phyloP scores from a whole-genome alignment of 2,888 invertebrate genomes.

The Onchidella celtica region DNA sequence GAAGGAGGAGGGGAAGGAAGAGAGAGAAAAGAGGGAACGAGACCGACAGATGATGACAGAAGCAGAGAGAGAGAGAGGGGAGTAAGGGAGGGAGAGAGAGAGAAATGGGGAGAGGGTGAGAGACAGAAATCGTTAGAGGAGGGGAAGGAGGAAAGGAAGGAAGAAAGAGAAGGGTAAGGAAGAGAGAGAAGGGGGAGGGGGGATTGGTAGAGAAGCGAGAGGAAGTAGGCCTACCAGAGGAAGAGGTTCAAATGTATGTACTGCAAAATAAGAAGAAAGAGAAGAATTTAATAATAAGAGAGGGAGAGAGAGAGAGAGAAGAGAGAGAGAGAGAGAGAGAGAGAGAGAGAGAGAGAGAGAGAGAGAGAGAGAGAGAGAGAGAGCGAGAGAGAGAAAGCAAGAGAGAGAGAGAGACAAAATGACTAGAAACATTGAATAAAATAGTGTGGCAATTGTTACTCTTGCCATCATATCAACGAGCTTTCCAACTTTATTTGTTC shows the following conservation, averaged over 20 bases:
- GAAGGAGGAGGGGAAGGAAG: not conserved
- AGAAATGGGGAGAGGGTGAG: no score
- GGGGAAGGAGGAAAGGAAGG: not conserved
- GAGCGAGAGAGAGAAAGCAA: no score
- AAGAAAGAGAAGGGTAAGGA: not conserved
- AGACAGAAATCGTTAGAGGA: not conserved
- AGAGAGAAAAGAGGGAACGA: not conserved
- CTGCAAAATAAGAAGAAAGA: not conserved
- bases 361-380: no score
- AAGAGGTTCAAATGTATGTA: not conserved
- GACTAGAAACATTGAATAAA: no score
- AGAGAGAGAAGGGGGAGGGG: not conserved
- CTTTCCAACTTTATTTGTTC: no score
- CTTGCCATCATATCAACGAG: no score
- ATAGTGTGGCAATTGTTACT: no score
- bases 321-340: slow-evolving; percentile 1
- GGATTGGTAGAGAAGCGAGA: not conserved
- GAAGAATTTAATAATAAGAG: not conserved
- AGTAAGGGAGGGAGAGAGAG: not conserved
- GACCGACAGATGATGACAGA: not conserved
- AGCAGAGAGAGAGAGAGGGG: not conserved
- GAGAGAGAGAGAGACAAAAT: no score
- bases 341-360: slow-evolving; percentile 9
- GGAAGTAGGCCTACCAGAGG: not conserved
- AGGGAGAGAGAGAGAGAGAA: no score